These are phyloP conservation scores for Cantharis nigra DNA, from an alignment of 2,888 invertebrate species.

Conservation along the genomic window DNA sequence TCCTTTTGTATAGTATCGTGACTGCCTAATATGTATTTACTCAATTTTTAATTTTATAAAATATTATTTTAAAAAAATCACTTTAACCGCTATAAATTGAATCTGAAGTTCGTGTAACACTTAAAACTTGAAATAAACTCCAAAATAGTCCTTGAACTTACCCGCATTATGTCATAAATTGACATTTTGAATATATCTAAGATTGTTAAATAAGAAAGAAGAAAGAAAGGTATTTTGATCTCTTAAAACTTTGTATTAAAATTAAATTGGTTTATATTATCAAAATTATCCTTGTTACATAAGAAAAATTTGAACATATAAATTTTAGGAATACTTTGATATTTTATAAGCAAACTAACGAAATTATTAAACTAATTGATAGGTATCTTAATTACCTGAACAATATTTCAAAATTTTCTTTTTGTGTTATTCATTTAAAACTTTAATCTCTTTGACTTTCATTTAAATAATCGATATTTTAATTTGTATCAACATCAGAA, in stretches of 20 bases:
- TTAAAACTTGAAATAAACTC: background rate
- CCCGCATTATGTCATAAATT: background rate
- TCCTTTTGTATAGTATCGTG: background rate
- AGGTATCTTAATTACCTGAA: background rate
- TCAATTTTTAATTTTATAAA: background rate
- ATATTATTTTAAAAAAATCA: background rate
- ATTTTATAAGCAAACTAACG: background rate
- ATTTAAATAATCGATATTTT: background rate
- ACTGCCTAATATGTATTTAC: background rate
- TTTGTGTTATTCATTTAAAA: background rate
- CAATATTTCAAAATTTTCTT: background rate
- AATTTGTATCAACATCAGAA: background rate
- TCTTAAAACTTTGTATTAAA: background rate
- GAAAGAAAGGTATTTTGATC: background rate
- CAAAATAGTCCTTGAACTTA: background rate
- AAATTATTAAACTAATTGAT: background rate
- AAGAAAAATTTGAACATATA: background rate
- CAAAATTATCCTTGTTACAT: background rate
- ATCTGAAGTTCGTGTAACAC: background rate
- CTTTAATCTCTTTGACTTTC: background rate
- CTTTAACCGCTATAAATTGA: background rate
- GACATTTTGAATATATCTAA: background rate
- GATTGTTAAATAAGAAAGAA: background rate
- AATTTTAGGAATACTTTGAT: background rate
- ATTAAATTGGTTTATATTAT: background rate